A percentile compares a stretch with the other conserved stretches of the same genome.
Conservation (phyloP, 2,888 invertebrate genomes). For the Aspidiotus rigidus region DNA sequence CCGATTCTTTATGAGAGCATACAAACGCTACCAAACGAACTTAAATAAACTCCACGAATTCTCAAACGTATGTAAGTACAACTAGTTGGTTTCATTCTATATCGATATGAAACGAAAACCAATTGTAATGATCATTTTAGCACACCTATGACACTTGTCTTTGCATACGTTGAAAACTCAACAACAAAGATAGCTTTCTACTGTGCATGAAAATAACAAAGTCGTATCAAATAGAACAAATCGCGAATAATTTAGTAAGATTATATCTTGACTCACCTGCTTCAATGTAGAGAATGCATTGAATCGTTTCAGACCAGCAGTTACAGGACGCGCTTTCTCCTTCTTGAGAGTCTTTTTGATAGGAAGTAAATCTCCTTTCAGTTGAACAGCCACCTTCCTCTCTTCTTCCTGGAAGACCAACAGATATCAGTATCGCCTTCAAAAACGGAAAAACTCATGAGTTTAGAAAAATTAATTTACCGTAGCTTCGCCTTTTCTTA, state of each 20-base stretch:
- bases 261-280: slow-evolving; percentile 50
- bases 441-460: background rate
- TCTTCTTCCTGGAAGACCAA: slow-evolving; percentile 60
- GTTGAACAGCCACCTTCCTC: slow-evolving; percentile 82
- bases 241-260: background rate
- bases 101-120: too few species aligned
- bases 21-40: too few species aligned
- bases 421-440: background rate
- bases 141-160: slow-evolving; percentile 32
- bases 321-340: slow-evolving; percentile 57
- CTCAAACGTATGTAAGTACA: too few species aligned
- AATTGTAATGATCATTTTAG: slow-evolving; percentile 20
- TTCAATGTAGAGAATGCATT: slow-evolving; percentile 76
- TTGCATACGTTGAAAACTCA: background rate
- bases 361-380: slow-evolving; percentile 74
- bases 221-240: background rate
- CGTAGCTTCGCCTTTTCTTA: slow-evolving; percentile 72
- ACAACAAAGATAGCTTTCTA: slow-evolving; percentile 21
- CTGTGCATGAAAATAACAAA: slow-evolving; percentile 7
- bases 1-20: too few species aligned
- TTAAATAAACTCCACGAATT: too few species aligned
- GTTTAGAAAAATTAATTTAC: slow-evolving; percentile 35
- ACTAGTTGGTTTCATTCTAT: too few species aligned
- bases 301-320: slow-evolving; percentile 85
- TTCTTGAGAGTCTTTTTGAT: slow-evolving; percentile 70